Evolutionary conservation across 2,888 invertebrate genomes (phyloP).

Genomic region (Pristionchus entomophagus): DNA sequence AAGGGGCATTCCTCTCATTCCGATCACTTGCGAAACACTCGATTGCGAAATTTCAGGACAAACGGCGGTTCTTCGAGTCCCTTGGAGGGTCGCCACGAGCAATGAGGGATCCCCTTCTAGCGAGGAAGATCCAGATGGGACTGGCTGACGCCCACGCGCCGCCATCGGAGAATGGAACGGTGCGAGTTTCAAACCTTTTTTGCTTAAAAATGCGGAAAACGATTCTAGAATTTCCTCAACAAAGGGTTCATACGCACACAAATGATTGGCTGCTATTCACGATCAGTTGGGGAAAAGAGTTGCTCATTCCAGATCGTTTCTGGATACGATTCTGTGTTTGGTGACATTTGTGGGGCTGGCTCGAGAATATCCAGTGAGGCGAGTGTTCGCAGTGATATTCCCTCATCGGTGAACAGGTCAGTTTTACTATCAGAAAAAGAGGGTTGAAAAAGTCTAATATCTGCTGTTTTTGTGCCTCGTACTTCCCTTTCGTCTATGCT

Average conservation of each 20-base stretch:
- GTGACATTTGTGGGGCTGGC: conserved; percentile 13
- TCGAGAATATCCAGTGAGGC: conserved; percentile 38
- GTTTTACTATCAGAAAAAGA: background rate
- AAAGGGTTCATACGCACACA: too few relatives aligned
- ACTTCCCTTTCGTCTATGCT: background rate
- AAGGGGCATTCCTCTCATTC: background rate
- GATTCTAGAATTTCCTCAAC: too few relatives aligned
- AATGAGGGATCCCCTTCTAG: conserved; percentile 11
- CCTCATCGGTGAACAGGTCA: conserved; percentile 36
- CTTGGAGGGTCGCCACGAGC: background rate
- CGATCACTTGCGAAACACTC: background rate
- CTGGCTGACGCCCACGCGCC: background rate
- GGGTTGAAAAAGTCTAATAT: too few relatives aligned
- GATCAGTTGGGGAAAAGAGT: background rate
- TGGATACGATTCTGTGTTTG: conserved; percentile 45
- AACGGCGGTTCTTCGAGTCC: conserved; percentile 45
- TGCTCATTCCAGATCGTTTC: background rate
- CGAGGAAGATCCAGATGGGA: conserved; percentile 43
- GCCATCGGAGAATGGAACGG: conserved; percentile 29
- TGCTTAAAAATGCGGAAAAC: background rate
- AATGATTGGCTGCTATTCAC: background rate
- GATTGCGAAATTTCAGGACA: conserved; percentile 37
- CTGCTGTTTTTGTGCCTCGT: too few relatives aligned
- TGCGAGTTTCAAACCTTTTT: background rate
- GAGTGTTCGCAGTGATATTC: conserved; percentile 43